A percentile compares a stretch with the other conserved stretches of the same genome.
Evolutionary conservation across 2,888 invertebrate genomes (phyloP).

Genomic region (Crematogaster levior): DNA sequence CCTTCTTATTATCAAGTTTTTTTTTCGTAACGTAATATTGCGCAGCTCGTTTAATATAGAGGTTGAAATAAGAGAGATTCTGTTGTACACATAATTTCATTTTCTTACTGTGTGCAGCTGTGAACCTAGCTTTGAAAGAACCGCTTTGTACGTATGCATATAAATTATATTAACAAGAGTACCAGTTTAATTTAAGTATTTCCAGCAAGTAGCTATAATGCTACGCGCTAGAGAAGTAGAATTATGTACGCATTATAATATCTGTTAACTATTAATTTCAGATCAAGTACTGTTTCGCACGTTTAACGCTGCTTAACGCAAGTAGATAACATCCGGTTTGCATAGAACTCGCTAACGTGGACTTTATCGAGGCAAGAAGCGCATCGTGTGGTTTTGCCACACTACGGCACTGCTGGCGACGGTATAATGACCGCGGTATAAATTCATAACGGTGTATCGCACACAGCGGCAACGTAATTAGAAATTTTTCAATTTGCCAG

Average conservation of each 20-base stretch:
- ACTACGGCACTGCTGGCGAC: slow-evolving; percentile 12
- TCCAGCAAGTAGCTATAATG: neutral
- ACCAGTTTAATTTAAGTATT: no score
- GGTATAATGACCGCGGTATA: slow-evolving; percentile 50
- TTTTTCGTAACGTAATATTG: neutral
- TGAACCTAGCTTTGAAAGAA: neutral
- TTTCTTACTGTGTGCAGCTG: no score
- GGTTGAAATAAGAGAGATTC: neutral
- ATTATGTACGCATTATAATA: slow-evolving; percentile 7
- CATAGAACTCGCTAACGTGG: slow-evolving; percentile 12
- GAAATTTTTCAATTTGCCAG: slow-evolving; percentile 47
- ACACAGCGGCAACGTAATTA: slow-evolving; percentile 30
- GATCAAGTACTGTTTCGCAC: slow-evolving; percentile 21
- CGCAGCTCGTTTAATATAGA: neutral
- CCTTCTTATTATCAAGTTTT: neutral
- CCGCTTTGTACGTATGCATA: no score
- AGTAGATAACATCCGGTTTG: slow-evolving; percentile 25
- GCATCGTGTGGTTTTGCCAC: slow-evolving; percentile 11
- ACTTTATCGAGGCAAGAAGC: slow-evolving; percentile 24
- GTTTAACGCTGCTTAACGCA: slow-evolving; percentile 9
- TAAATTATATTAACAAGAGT: no score
- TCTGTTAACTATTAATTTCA: slow-evolving; percentile 12
- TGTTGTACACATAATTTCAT: neutral
- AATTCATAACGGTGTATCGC: slow-evolving; percentile 51
- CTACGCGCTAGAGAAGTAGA: neutral